Evolutionary conservation across 2,888 invertebrate genomes (phyloP), one percentile per base, ranked within the genome.

Genomic region (Heliconius cydno): DNA sequence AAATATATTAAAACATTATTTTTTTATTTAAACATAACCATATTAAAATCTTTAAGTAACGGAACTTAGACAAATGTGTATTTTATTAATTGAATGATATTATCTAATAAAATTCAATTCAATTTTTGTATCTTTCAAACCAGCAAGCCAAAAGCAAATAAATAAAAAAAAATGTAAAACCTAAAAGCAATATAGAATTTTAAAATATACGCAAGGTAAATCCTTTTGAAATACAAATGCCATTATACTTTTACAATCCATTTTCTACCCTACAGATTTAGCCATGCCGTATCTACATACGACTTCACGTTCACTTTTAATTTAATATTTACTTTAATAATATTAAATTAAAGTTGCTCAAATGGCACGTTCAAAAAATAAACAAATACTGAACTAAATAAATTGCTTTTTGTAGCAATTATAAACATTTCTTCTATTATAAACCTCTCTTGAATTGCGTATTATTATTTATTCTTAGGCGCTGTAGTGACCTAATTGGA

Each of bases 191-290:
- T 52, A 72, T 52, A 46, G 22, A 22, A 52, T 52, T 72, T 72
- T 52, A 72, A 72, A 72, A 72, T 52, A 72, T 72, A 72, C 72
- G 13, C 34, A 57, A 57, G 34, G 34, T 30, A 72, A 57, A 72
- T 72, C 52, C 46, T 52, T 52, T 52, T 72, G 30, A 52, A 52
- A 46, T 52, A 30, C 72, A 22, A 30, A 30, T 30, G 57, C 72
- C 34, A 34, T 72, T 72, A 57, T 72, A 10, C 57, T 72, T 72
- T 72, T 30, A 72, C n/a, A 72, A 72, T 57, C 30, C 52, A 71
- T 71, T 72, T 72, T 57, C 60, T 60, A 7, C 12, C 57, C 30
- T 13, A 30, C 30, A 30, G 72, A 72, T 72, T 57, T 57, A 57
- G 22, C 30, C n/a, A 57, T 3, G n/a, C 28, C 19, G 30, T 60